Evolutionary conservation across 2,797 vertebrate species (phyloP), one percentile per base, ranked within the genome.

Genomic region (Sebastes kiyomatsui): DNA sequence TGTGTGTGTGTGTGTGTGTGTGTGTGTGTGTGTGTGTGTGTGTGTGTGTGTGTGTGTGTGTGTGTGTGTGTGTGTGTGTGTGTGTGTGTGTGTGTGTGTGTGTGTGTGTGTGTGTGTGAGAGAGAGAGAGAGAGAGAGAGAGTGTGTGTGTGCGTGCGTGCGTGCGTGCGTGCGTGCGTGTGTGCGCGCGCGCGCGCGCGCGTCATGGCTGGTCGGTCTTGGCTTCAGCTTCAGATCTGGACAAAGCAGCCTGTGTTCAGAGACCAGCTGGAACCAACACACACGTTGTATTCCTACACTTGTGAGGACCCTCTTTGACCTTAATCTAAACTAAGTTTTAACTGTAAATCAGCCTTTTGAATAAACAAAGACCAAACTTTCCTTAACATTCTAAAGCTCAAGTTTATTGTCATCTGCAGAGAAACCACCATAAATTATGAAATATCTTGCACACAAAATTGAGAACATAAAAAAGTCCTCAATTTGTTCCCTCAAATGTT

Each of bases 171-270:
- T 59, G 54, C 67, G 61, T 61, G 67, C 59, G 42, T 33, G 30
- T 32, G 30, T 14, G 72, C 67, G 61, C 42, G 67, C 59, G 54
- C 28, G 32, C 3, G 67, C 1, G 13, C 27, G 64, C 42, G 65
- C 70, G 70, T 85, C 68, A 78, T 72, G 42, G 74, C 35, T 35
- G 28, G 68, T 71, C 59, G 77, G 86, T 75, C 82, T 88, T 90
- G 90, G 86, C 89, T 88, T 82, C 54, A 75, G 81, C 74, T 68
- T 79, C 59, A 56, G 72, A 80, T 80, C 67, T 64, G 81, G 81
- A 92, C 92, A 93, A 92, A 87, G 80, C 79, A 80, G 81, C 86
- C 86, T 89, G 87, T 93, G 86, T 87, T 84, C 79, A 67, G 77
- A 65, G 61, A 54, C 80, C 60, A 70, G 56, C 69, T 20, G 28